A percentile compares a stretch with the other conserved stretches of the same genome.
phyloP scores from a whole-genome alignment of 2,888 invertebrate species.

The Andrena bicolor region DNA sequence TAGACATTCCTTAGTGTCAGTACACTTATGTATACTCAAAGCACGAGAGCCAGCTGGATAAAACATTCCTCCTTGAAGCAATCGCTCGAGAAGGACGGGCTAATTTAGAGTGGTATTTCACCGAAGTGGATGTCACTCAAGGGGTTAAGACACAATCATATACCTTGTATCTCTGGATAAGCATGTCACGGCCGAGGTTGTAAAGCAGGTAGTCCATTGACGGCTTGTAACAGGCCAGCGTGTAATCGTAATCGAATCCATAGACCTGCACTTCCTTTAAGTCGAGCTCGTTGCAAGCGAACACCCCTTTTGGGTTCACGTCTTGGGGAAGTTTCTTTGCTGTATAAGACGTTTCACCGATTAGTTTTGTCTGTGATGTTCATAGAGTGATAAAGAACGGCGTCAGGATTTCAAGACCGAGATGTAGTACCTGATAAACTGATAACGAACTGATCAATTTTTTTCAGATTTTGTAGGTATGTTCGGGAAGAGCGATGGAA shows the following conservation, averaged over 20 bases:
- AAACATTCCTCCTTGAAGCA: too few species aligned
- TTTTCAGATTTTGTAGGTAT: too few species aligned
- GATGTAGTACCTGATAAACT: too few species aligned
- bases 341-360: constrained; percentile 78
- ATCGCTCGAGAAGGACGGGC: too few species aligned
- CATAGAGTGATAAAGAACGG: background rate
- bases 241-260: constrained; percentile 99
- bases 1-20: too few species aligned
- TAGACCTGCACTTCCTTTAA: constrained; percentile 96
- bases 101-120: too few species aligned
- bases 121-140: too few species aligned
- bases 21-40: too few species aligned
- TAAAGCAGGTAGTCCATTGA: constrained; percentile 95
- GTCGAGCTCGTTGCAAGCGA: constrained; percentile 98
- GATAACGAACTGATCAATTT: too few species aligned
- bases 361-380: background rate
- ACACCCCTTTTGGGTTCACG: constrained; percentile 95
- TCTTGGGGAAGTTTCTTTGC: constrained; percentile 95
- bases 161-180: constrained; percentile 96
- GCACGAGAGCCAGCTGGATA: too few species aligned
- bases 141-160: background rate
- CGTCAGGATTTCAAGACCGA: background rate
- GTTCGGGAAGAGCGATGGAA: too few species aligned
- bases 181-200: constrained; percentile 93
- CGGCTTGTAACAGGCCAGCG: constrained; percentile 97